Conservation (phyloP, 2,888 invertebrate genomes). For the Apamea monoglypha region DNA sequence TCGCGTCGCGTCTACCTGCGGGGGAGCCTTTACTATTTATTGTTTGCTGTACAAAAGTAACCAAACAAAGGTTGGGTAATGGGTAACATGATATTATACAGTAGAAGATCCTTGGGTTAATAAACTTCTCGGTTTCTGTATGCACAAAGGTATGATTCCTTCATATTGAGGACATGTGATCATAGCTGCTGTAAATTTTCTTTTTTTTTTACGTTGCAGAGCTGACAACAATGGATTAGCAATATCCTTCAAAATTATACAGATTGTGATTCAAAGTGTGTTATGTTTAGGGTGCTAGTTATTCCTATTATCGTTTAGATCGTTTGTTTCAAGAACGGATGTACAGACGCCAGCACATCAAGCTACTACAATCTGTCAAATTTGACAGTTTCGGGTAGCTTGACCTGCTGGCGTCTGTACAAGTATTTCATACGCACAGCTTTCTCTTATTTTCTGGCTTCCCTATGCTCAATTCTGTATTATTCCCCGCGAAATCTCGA, state of each 20-base stretch:
- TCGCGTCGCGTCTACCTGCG: background rate
- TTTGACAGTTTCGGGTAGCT: too few relatives aligned
- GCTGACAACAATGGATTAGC: too few relatives aligned
- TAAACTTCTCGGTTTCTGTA: background rate
- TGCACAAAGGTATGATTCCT: background rate
- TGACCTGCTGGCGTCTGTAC: too few relatives aligned
- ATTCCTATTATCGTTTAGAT: background rate
- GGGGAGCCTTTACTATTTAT: background rate
- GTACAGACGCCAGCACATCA: too few relatives aligned
- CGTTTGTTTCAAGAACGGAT: background rate
- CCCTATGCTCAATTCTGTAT: background rate
- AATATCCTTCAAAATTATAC: too few relatives aligned
- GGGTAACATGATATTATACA: constrained; percentile 4
- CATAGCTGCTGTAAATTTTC: too few relatives aligned
- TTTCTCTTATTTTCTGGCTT: background rate
- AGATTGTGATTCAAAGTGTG: too few relatives aligned
- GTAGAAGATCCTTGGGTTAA: background rate
- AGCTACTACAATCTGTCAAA: too few relatives aligned
- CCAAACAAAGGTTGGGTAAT: background rate
- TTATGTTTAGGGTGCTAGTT: background rate
- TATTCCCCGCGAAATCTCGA: too few relatives aligned
- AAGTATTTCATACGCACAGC: background rate
- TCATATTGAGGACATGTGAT: background rate
- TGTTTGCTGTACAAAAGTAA: constrained; percentile 9
- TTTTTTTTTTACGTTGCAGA: too few relatives aligned